A percentile compares a stretch with the other conserved stretches of the same genome.
Conservation (phyloP, 1,140 invertebrate species). For the Drosophila novamexicana region DNA sequence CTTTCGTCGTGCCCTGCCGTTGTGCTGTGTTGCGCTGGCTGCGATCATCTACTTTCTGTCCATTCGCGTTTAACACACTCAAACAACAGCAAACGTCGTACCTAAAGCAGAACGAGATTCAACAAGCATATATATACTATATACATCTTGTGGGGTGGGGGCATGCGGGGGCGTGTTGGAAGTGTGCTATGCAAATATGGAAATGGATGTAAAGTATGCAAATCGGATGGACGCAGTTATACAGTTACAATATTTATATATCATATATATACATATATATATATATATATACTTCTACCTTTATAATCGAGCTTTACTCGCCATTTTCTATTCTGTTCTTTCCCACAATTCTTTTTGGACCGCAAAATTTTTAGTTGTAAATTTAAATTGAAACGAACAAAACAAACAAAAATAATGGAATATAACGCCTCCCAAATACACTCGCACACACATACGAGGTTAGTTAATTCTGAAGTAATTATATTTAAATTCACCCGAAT, state of each 20-base stretch:
- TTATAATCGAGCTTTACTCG: slow-evolving; percentile 44
- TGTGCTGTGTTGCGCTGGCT: slow-evolving; percentile 61
- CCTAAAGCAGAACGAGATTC: slow-evolving; percentile 48
- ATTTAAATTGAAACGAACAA: slow-evolving; percentile 55
- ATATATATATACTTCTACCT: slow-evolving; percentile 28
- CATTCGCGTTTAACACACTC: slow-evolving; percentile 50
- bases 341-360: slow-evolving; percentile 26
- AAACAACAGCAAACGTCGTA: slow-evolving; percentile 34
- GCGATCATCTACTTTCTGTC: slow-evolving; percentile 68
- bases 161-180: slow-evolving; percentile 6
- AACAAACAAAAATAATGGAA: slow-evolving; percentile 31
- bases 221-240: slow-evolving; percentile 42
- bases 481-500: slow-evolving; percentile 24
- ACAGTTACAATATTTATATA: slow-evolving; percentile 54
- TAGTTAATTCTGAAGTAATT: slow-evolving; percentile 46
- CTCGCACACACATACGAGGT: slow-evolving; percentile 6
- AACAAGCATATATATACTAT: slow-evolving; percentile 30
- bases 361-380: slow-evolving; percentile 65
- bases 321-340: slow-evolving; percentile 45
- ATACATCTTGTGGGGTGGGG: slow-evolving; percentile 27
- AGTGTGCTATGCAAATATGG: slow-evolving; percentile 12
- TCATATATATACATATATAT: slow-evolving; percentile 24
- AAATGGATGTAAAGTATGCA: slow-evolving; percentile 20
- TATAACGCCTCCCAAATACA: slow-evolving; percentile 18
- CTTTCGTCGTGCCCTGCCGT: slow-evolving; percentile 46